phyloP scores from a whole-genome alignment of 2,113 vertebrate genomes.

The Salvelinus namaycush region DNA sequence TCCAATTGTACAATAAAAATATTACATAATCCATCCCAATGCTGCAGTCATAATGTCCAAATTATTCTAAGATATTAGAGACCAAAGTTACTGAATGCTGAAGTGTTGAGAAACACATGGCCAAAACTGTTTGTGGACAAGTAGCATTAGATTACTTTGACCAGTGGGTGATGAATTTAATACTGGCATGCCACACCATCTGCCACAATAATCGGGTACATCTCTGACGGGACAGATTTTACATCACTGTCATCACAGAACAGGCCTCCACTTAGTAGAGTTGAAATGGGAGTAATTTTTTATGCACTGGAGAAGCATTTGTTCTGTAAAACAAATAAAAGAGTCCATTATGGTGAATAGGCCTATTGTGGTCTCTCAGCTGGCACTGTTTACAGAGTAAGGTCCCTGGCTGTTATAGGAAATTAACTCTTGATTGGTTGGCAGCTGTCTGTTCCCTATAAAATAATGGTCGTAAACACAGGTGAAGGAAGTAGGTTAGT shows the following conservation, averaged over 20 bases:
- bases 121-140: not conserved
- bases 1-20: no score
- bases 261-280: not conserved
- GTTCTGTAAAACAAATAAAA: constrained; percentile 38
- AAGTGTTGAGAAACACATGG: not conserved
- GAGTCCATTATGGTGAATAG: not conserved
- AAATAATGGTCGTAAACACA: constrained; percentile 10
- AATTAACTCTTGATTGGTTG: constrained; percentile 45
- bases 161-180: constrained; percentile 17
- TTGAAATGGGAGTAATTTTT: constrained; percentile 17
- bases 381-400: constrained; percentile 37
- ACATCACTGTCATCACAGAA: constrained; percentile 3
- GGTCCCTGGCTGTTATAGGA: constrained; percentile 26
- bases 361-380: constrained; percentile 19
- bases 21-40: no score
- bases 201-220: not conserved
- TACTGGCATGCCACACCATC: constrained; percentile 11
- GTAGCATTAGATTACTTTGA: not conserved
- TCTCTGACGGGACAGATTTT: not conserved
- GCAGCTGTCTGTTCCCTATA: constrained; percentile 45
- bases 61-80: not conserved
- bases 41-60: not conserved
- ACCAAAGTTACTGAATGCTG: not conserved
- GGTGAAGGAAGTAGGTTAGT: not conserved
- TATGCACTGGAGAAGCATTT: constrained; percentile 26